Evolutionary conservation across 1,140 invertebrate genomes (phyloP).

Genomic region (Colletes gigas): DNA sequence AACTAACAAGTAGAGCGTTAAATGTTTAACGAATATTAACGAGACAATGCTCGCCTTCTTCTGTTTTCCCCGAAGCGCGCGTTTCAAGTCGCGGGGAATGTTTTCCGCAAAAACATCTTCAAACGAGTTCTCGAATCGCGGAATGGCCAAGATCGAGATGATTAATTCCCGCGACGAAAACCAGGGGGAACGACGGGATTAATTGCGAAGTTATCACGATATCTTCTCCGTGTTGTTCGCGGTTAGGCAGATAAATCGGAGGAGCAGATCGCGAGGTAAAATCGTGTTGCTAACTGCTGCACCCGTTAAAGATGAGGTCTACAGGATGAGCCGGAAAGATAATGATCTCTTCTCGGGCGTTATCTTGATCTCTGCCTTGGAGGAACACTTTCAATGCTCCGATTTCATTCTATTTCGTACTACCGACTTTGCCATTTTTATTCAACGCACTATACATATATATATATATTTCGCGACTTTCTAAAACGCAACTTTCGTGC

Average conservation of each 20-base stretch:
- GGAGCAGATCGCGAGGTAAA: not conserved
- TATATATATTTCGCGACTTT: not conserved
- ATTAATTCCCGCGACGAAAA: not conserved
- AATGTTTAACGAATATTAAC: too few species aligned
- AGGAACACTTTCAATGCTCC: not conserved
- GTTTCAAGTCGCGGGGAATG: not conserved
- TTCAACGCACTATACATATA: not conserved
- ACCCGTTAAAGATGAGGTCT: not conserved
- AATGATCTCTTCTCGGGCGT: not conserved
- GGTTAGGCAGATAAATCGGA: slow-evolving; percentile 32
- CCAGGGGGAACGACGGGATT: not conserved
- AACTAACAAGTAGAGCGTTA: too few species aligned
- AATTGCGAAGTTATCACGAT: slow-evolving; percentile 29
- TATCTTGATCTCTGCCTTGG: slow-evolving; percentile 1
- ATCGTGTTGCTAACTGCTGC: slow-evolving; percentile 1
- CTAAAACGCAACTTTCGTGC: not conserved
- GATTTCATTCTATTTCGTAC: slow-evolving; percentile 2
- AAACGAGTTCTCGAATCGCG: not conserved
- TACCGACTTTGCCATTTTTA: not conserved
- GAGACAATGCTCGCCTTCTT: too few species aligned
- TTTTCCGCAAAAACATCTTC: not conserved
- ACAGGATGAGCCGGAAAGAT: not conserved
- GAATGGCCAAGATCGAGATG: not conserved
- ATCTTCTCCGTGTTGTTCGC: slow-evolving; percentile 12
- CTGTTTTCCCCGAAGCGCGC: too few species aligned